Evolutionary conservation across 2,888 invertebrate species (phyloP), one percentile per base, ranked within the genome.

Genomic region (Charanyca ferruginea): DNA sequence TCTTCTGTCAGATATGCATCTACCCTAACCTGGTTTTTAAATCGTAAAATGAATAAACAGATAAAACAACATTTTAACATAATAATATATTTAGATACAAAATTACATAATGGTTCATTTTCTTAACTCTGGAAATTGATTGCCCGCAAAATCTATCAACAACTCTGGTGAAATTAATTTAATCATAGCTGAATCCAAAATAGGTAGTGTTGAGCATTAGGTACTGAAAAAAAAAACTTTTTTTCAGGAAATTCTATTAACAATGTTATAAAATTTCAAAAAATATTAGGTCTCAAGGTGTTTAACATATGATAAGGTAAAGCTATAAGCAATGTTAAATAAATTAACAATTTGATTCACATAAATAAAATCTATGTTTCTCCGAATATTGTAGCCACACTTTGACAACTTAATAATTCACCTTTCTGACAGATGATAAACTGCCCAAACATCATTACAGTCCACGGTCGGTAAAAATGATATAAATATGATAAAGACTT

Each of bases 401-500:
- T 35, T 22, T 35, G 52, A 77, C 57, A 78, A 55, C 41, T 57
- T 7, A 42, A 79, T 66, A 48, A 57, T 51, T 42, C 35, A 66
- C 60, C 35, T 67, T 28, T 20, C 55, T 42, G 79, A 49, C 69
- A 75, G 62, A 49, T 79, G 45, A 75, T 79, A 76, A 61, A 75
- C 48, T 38, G 44, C 60, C 58, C 18, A 11, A 41, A 63, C 7
- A 20, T 51, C 35, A 61, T 57, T 49, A 79, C 18, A 60, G 53
- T 68, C 76, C 25, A 38, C 58, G 9, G 68, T 47, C 62, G 32
- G 51, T 59, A 45, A 67, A 55, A 71, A 60, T 66, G 57, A 66
- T 71, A 75, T 73, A 73, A 79, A 75, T 63, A 68, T 64, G 48
- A 64, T 49, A 57, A 41, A 66, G 60, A 59, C 60, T 58, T 64